Conservation (phyloP, 1,140 invertebrate species). For the Calephelis virginiensis region DNA sequence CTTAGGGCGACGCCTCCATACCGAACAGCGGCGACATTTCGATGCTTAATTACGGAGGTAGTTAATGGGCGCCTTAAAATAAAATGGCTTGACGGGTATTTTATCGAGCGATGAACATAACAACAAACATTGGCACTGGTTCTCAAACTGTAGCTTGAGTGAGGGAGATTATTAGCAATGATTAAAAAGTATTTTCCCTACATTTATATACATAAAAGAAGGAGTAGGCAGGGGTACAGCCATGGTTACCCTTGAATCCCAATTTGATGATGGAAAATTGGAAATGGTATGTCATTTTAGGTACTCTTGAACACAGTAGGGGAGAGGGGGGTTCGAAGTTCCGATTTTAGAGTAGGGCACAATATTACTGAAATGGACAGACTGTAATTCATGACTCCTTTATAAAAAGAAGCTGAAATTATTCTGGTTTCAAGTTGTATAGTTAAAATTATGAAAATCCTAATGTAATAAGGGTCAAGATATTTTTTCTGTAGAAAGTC, state of each 20-base stretch:
- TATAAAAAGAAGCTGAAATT: not conserved
- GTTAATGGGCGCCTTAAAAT: slow-evolving; percentile 63
- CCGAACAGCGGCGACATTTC: slow-evolving; percentile 53
- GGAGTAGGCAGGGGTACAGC: too few species aligned
- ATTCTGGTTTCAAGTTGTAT: slow-evolving; percentile 8
- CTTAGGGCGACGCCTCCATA: slow-evolving; percentile 53
- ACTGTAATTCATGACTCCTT: too few species aligned
- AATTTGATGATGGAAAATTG: too few species aligned
- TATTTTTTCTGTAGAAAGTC: slow-evolving; percentile 22
- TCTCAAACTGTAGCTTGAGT: slow-evolving; percentile 31
- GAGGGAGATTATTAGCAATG: not conserved
- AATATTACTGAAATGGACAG: not conserved
- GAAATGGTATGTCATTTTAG: too few species aligned
- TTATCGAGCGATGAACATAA: slow-evolving; percentile 41
- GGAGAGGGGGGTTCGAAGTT: too few species aligned
- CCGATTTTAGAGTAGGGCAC: not conserved
- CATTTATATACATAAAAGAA: too few species aligned
- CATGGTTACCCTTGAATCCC: too few species aligned
- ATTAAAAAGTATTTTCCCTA: too few species aligned
- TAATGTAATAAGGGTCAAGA: slow-evolving; percentile 5
- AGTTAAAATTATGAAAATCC: slow-evolving; percentile 15
- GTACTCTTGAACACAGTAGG: too few species aligned
- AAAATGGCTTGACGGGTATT: slow-evolving; percentile 56
- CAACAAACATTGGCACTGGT: slow-evolving; percentile 29
- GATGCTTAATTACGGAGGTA: slow-evolving; percentile 63